Evolutionary conservation across 2,113 vertebrate species (phyloP), one percentile per base, ranked within the genome.

Genomic region (Ochotona princeps): DNA sequence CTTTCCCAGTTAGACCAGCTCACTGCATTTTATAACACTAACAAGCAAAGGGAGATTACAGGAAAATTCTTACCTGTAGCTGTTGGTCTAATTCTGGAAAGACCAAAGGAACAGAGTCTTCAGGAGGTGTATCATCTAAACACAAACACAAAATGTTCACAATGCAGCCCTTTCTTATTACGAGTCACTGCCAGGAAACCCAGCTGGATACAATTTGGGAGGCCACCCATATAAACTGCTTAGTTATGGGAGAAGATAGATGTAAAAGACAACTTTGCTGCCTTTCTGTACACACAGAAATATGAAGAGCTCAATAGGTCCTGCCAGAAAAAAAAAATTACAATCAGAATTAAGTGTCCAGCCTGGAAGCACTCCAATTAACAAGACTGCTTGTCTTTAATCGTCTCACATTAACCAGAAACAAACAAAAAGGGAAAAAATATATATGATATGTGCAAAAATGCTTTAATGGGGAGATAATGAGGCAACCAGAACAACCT

Each of bases 51-150:
- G 57, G 13, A 73, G 25, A 54, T 8, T 28, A 38, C 5, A n/a
- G 12, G 23, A 60, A 70, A 81, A 32, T 15, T 57, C 95, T 98
- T 98, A 99, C 98, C 98, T 99, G 98, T 47, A 99, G 97, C 32
- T 99, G 98, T 96, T 99, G 98, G 84, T 99, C 98, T 97, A 99
- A 96, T 93, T 99, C 98, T 96, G 98, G 98, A 96, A 99, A 98
- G 87, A 96, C 96, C 97, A 97, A 97, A 96, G 98, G 98, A 90
- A 98, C 97, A 60, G 95, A 28, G 38, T 97, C 98, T 96, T 98
- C 98, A 88, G 98, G 90, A 83, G 98, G 96, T 80, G 97, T 97
- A 86, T 98, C 98, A 97, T 98, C 98, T 99, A 79, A 82, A 95
- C 5, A 38, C 2, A n/a, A 94, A 89, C 84, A 93, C 1, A 89